Evolutionary conservation across 2,888 invertebrate species (phyloP), one percentile per base, ranked within the genome.

Genomic region (Isoperla grammatica): DNA sequence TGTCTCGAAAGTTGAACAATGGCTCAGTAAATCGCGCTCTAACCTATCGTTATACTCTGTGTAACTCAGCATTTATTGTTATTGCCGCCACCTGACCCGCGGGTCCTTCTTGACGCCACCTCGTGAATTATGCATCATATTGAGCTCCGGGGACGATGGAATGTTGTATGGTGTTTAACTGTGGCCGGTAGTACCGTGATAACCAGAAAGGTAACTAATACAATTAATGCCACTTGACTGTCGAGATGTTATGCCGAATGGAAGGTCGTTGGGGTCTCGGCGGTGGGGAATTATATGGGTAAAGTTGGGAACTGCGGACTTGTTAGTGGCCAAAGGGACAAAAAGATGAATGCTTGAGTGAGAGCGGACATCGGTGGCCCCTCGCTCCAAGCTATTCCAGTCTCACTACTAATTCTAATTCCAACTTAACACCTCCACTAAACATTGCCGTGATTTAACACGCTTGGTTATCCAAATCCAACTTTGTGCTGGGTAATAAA

Each of bases 101-200:
- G 6, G 48, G 8, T 4, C 29, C 29, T 29, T 8, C 29, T 29
- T 29, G 29, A 29, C 29, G 29, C 29, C 8, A 4, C 5, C 5
- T 37, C 56, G 58, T 61, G 61, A 53, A 61, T 61, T 48, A 61
- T 46, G 53, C 61, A 61, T 61, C 13, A 13, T 53, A 57, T 42
- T 29, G 55, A 37, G 55, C 58, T 48, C 61, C 17, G 23, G 61
- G 60, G 60, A 60, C 17, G 45, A 15, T 6, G 45, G 29, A 29
- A 29, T 29, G 29, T 29, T 29, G 29, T 29, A 29, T 29, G 29
- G 29, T 29, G 29, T 29, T 29, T 29, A 29, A 29, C 29, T 29
- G 29, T 29, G 29, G 29, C 29, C 29, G 29, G 29, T 29, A 29
- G 29, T 8, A 29, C 4, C 29, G 29, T 29, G 29, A 4, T 8